A percentile compares a stretch with the other conserved stretches of the same genome.
phyloP scores from a whole-genome alignment of 2,113 vertebrate species.

The Aptenodytes patagonicus region DNA sequence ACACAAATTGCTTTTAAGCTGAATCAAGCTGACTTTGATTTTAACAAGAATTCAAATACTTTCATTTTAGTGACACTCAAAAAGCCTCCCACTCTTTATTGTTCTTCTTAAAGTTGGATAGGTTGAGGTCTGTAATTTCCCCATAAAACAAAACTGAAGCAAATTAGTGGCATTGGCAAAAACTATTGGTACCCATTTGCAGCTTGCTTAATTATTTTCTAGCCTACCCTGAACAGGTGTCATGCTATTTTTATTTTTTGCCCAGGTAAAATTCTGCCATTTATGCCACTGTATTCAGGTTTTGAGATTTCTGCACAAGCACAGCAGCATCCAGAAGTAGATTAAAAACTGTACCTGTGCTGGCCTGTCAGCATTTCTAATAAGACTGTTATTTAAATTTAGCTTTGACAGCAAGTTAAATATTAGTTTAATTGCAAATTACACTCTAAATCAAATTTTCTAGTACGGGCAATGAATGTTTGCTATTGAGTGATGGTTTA shows the following conservation, averaged over 20 bases:
- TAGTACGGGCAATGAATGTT: background rate
- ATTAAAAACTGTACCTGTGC: background rate
- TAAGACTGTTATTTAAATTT: conserved; percentile 10
- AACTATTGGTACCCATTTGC: background rate
- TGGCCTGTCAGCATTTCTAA: background rate
- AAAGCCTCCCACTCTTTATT: background rate
- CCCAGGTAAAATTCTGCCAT: background rate
- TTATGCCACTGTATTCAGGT: background rate
- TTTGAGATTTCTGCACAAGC: background rate
- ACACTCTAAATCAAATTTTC: conserved; percentile 46
- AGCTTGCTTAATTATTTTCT: background rate
- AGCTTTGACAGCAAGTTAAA: conserved; percentile 51
- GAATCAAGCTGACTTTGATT: background rate
- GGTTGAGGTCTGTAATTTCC: background rate
- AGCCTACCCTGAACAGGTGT: background rate
- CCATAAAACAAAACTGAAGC: background rate
- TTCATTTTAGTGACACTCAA: background rate
- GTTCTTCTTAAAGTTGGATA: background rate
- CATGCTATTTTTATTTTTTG: background rate
- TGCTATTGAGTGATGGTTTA: conserved; percentile 56
- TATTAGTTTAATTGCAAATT: conserved; percentile 68
- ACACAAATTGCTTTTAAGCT: background rate
- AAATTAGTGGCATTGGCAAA: background rate
- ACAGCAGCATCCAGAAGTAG: background rate
- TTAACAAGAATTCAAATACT: background rate